Base-by-base conservation (phyloP, 2,888 invertebrate genomes). In the Campopleginae sp. region DNA sequence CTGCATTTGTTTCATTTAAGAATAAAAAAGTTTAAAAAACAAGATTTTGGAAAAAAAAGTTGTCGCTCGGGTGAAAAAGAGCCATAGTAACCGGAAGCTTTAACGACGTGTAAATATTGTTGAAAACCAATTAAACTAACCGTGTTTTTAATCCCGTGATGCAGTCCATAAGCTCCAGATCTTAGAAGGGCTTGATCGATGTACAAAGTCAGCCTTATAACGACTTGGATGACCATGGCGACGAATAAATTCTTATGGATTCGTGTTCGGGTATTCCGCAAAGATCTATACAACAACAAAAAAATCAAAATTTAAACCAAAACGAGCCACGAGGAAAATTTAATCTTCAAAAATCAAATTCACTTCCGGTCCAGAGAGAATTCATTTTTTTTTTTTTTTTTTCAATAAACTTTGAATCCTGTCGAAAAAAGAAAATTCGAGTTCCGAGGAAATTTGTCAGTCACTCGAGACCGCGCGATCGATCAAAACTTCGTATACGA, bases 211-310 rank as follows among this genome's bases (percentile, higher is more conserved):
- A 98, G 94, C 61, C 97, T 95, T 68, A 97, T 95, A 48, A 96
- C 92, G 14, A 97, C 97, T 94, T 97, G 97, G 84, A 97, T 94
- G 79, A 97, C 95, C 95, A 98, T 97, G 1, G 98, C 97, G 58
- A 96, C 94, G 93, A 97, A 98, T 79, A 98, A 95, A 93, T 97
- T 97, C 94, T 96, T 97, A 94, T 97, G 98, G 88, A 98, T 98
- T 89, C 96, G 95, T 0, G 98, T 98, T 71, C 98, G 95, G 90
- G 96, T 96, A 92, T 98, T 98, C 82, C 96, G 95, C 68, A 98
- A 94, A 68, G 96, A 96, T 90, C 97, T 97, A 94, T 6, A 54
- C n/a, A 83, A 79, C 12, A 23, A 42, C 0, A 19, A 54, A 42
- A 0, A 19, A 54, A 38, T 19, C 7, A 0, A 31, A 42, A 42